These are phyloP conservation scores for Ammodytes dubius DNA, from an alignment of 2,113 vertebrate genomes.

Conservation along the genomic window DNA sequence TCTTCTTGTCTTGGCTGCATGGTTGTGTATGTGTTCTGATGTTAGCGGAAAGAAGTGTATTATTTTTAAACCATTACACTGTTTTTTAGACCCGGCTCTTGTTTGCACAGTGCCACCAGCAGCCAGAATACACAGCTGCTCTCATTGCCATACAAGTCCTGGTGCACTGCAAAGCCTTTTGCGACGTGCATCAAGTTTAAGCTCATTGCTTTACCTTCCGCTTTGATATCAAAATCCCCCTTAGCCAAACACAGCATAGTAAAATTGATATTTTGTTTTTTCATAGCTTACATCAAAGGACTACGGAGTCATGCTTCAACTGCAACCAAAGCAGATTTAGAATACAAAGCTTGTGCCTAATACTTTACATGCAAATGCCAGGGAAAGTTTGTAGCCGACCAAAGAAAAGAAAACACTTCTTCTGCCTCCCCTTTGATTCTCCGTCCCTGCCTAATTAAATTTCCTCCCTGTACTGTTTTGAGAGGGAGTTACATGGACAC, in stretches of 20 bases:
- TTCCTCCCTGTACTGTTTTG: slow-evolving; percentile 16
- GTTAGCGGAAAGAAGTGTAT: not conserved
- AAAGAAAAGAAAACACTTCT: slow-evolving; percentile 20
- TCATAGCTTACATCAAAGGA: slow-evolving; percentile 21
- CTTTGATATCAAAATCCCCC: not conserved
- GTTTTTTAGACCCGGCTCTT: slow-evolving; percentile 35
- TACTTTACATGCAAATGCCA: slow-evolving; percentile 40
- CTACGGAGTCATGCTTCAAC: slow-evolving; percentile 15
- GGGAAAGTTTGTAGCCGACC: slow-evolving; percentile 6
- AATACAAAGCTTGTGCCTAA: slow-evolving; percentile 1
- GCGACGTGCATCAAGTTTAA: not conserved
- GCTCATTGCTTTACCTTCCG: slow-evolving; percentile 6
- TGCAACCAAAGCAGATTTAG: slow-evolving; percentile 51
- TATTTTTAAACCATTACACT: not conserved
- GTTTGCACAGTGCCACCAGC: slow-evolving; percentile 34
- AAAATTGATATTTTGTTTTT: slow-evolving; percentile 28
- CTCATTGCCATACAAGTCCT: slow-evolving; percentile 27
- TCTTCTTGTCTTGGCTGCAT: not conserved
- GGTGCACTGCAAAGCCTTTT: not conserved
- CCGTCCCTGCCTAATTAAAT: slow-evolving; percentile 27
- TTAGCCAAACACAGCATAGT: slow-evolving; percentile 1
- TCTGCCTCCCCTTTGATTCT: slow-evolving; percentile 17
- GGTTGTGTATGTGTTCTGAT: slow-evolving; percentile 11
- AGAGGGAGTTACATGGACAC: slow-evolving; percentile 37
- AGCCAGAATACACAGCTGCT: slow-evolving; percentile 15